A percentile compares a stretch with the other conserved stretches of the same genome.
phyloP scores from a whole-genome alignment of 2,888 invertebrate genomes.

The Thelaira solivaga region DNA sequence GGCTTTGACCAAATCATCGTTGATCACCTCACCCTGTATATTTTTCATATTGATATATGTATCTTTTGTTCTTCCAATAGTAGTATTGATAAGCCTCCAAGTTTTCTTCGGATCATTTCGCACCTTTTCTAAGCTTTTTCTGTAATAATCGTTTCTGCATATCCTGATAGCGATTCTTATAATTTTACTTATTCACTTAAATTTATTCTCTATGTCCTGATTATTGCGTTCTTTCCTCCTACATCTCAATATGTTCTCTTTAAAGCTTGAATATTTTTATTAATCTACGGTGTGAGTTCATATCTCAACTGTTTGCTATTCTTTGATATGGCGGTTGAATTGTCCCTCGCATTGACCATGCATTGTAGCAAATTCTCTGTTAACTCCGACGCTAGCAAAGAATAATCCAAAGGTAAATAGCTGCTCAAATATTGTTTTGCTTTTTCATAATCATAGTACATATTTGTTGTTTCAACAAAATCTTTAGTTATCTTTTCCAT shows the following conservation, averaged over 20 bases:
- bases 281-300: slow-evolving; percentile 15
- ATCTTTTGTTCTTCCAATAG: slow-evolving; percentile 1
- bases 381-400: background rate
- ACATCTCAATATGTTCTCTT: slow-evolving; percentile 14
- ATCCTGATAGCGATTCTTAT: background rate
- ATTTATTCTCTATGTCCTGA: background rate
- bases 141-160: background rate
- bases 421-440: background rate
- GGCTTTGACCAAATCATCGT: background rate
- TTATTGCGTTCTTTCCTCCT: background rate
- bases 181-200: background rate
- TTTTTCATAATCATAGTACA: background rate
- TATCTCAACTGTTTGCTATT: background rate
- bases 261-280: background rate
- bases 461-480: background rate
- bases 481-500: background rate
- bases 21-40: background rate
- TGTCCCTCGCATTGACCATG: background rate
- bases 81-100: slow-evolving; percentile 18
- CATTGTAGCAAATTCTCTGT: background rate
- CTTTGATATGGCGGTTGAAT: background rate
- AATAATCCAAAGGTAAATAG: background rate
- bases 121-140: background rate
- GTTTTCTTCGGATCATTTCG: background rate
- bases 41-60: background rate